Conservation (phyloP, 2,113 vertebrate species). For the Ursus arctos region DNA sequence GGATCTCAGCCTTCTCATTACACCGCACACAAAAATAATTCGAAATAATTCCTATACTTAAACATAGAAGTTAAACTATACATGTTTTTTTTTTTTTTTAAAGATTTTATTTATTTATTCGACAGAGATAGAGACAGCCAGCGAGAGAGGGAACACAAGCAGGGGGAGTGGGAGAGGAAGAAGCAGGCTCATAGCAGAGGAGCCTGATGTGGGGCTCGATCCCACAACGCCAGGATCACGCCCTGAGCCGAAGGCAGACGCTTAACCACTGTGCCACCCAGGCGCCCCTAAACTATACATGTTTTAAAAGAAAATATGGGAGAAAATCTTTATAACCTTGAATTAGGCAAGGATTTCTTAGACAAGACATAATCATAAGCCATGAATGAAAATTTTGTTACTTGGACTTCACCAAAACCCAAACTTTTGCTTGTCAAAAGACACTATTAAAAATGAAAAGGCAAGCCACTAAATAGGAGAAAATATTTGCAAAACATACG, state of each 20-base stretch:
- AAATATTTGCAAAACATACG: background rate
- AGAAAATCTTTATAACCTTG: background rate
- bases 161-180: too few relatives aligned
- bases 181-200: too few relatives aligned
- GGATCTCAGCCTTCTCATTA: background rate
- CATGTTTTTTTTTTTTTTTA: too few relatives aligned
- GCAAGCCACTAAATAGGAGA: background rate
- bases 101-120: too few relatives aligned
- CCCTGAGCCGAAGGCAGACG: too few relatives aligned
- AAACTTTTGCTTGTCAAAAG: background rate
- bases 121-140: too few relatives aligned
- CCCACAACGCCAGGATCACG: too few relatives aligned
- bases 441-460: background rate
- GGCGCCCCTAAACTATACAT: background rate
- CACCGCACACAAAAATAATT: background rate
- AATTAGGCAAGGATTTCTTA: background rate
- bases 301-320: background rate
- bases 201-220: too few relatives aligned
- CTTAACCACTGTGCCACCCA: too few relatives aligned
- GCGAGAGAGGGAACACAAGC: too few relatives aligned
- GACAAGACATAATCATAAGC: background rate
- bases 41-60: background rate
- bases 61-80: background rate
- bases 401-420: background rate
- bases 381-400: background rate